Evolutionary conservation across 2,888 invertebrate genomes (phyloP), one percentile per base, ranked within the genome.

Genomic region (Cheilosia scutellata): DNA sequence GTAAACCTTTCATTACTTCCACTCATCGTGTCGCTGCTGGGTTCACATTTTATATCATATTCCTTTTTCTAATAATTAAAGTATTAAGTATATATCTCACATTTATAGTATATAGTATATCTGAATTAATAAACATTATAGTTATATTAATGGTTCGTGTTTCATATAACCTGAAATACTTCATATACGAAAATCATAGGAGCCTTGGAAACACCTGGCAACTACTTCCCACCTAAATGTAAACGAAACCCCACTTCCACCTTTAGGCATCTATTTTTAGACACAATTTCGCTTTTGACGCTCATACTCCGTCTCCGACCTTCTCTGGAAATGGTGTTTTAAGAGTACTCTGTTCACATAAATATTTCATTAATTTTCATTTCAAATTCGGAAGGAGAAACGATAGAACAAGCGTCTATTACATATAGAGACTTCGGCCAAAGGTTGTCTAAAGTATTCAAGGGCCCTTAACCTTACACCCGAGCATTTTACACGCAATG

Each of bases 381-480:
- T 51, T 6, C 51, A 51, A 11, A 9, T 37, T 37, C 9, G 4
- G 1, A 11, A 4, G 11, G 7, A 9, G 9, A 37, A 37, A 37
- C 27, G 27, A 9, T 27, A 3, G 5, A 51, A n/a, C 47, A n/a
- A 13, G 16, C 16, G 6, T 16, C 20, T 20, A 47, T 9, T 20
- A 47, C 20, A 20, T 20, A 20, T n/a, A 20, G 0, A 16, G 7
- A 16, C 47, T 65, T 58, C 74, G 42, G 27, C 72, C 58, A 58
- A 49, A 70, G 70, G 78, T 65, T 84, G 42, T 25, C 49, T 44
- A 53, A 84, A 79, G 40, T 70, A 75, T 84, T 79, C 53, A 44
- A 74, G 27, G 70, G 55, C 63, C 70, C 49, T 78, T 78, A 78
- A 71, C 70, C 77, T 57, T 70, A 40, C 20, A 55, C 62, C 53